Evolutionary conservation across 2,797 vertebrate species (phyloP).

Genomic region (Rousettus madagascariensis): DNA sequence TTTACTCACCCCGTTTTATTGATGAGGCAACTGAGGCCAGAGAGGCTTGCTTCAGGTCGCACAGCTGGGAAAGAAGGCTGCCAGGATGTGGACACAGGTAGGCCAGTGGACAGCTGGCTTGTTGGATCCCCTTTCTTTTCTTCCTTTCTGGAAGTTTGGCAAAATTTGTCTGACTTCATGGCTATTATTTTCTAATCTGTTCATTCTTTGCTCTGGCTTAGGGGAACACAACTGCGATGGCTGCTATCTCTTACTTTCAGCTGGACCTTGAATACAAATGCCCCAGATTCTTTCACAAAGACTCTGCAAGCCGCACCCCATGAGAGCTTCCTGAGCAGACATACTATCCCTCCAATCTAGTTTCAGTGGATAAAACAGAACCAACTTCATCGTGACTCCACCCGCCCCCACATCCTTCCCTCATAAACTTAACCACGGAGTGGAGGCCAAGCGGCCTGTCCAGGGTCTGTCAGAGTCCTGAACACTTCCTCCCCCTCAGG

Average conservation of each 20-base stretch:
- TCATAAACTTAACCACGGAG: background rate
- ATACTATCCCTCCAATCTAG: background rate
- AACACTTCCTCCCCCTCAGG: constrained; percentile 61
- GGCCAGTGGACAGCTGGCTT: background rate
- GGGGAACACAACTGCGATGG: background rate
- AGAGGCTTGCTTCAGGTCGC: background rate
- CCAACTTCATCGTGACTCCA: background rate
- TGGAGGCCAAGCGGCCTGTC: background rate
- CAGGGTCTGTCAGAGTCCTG: constrained; percentile 51
- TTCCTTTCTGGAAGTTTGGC: background rate
- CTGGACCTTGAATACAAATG: background rate
- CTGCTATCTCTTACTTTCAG: constrained; percentile 12
- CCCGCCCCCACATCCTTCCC: background rate
- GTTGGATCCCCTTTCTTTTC: background rate
- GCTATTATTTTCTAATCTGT: background rate
- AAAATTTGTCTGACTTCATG: background rate
- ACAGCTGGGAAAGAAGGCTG: background rate
- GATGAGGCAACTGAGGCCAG: background rate
- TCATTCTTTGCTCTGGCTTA: background rate
- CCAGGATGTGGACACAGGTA: background rate
- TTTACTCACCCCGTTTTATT: background rate
- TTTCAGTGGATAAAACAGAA: background rate
- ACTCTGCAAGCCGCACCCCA: background rate
- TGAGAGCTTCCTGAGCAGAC: background rate
- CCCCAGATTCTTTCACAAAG: constrained; percentile 42